phyloP scores from a whole-genome alignment of 2,797 vertebrate species.

The Euphonia xanthogaster region DNA sequence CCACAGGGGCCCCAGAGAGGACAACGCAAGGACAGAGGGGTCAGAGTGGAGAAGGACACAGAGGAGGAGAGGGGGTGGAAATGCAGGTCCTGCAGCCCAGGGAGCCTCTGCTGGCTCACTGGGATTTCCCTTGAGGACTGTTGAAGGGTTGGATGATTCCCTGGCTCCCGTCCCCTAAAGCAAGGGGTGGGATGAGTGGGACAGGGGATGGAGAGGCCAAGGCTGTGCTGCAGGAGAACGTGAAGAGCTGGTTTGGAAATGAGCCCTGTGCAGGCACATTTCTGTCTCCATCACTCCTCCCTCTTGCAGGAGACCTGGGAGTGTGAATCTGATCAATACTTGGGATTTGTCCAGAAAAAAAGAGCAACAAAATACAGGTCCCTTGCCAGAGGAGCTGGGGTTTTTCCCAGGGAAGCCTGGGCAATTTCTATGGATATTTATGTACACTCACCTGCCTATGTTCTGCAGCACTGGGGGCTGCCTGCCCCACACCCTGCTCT shows the following conservation, averaged over 20 bases:
- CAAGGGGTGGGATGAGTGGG: background rate
- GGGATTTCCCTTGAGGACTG: background rate
- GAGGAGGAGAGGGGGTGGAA: background rate
- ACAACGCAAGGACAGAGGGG: background rate
- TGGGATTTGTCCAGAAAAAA: background rate
- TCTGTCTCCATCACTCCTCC: background rate
- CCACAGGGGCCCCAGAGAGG: background rate
- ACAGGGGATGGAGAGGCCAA: background rate
- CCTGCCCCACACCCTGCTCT: rapidly evolving
- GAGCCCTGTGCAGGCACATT: background rate
- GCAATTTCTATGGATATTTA: background rate
- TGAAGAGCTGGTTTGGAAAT: background rate
- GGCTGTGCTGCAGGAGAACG: background rate
- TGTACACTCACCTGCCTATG: background rate
- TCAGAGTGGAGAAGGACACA: background rate
- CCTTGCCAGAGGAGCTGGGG: background rate
- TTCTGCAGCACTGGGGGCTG: background rate
- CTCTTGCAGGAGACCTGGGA: background rate
- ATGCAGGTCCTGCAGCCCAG: background rate
- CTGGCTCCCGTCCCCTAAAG: background rate
- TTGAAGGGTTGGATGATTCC: background rate
- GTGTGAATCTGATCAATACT: background rate
- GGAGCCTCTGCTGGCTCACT: background rate
- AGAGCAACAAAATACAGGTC: background rate
- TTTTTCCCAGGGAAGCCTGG: background rate